phyloP scores from a whole-genome alignment of 2,797 vertebrate genomes.

The Myotis pilosus region DNA sequence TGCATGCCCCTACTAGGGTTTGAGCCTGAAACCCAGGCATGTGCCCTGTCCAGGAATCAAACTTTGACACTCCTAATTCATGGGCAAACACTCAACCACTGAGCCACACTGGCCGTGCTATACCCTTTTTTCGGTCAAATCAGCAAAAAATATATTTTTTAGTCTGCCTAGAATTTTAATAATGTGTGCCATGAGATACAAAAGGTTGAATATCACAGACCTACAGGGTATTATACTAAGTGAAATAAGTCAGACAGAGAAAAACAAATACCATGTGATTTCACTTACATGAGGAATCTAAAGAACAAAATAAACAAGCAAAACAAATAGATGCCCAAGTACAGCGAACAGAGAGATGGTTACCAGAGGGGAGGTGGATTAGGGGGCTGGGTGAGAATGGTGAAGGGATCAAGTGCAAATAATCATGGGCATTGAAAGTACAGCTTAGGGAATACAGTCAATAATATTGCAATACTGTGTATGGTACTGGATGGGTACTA shows the following conservation, averaged over 20 bases:
- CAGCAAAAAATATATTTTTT: neutral
- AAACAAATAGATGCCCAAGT: neutral
- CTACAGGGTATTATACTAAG: neutral
- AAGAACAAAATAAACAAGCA: neutral
- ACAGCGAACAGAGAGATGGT: neutral
- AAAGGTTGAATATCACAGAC: neutral
- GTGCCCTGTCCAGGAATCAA: too few species aligned
- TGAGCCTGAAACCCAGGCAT: too few species aligned
- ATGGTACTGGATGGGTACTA: neutral
- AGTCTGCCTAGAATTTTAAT: neutral
- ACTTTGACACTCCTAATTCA: too few species aligned
- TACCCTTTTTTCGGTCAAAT: neutral
- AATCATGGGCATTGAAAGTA: neutral
- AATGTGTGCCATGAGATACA: neutral
- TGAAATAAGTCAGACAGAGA: neutral
- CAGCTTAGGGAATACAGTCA: neutral
- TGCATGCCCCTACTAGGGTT: too few species aligned
- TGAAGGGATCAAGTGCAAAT: neutral
- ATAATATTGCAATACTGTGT: neutral
- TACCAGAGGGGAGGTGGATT: neutral
- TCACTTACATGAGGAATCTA: neutral
- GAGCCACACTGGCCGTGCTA: fast-evolving
- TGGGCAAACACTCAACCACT: too few species aligned
- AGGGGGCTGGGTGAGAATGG: neutral
- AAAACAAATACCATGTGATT: neutral